Evolutionary conservation across 2,888 invertebrate species (phyloP), one percentile per base, ranked within the genome.

Genomic region (Dusona sp.): DNA sequence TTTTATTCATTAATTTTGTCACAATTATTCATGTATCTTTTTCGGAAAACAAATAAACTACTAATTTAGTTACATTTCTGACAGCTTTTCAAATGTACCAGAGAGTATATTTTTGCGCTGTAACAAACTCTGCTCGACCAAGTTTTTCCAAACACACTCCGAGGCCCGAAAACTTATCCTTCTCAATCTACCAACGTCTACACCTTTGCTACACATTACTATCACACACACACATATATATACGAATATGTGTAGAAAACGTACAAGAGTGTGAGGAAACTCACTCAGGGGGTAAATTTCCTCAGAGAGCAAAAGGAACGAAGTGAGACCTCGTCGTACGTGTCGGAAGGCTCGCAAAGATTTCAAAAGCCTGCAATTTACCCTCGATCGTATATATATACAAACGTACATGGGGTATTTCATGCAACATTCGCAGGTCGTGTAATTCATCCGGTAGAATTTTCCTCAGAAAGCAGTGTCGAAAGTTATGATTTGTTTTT

Each of bases 301-400:
- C 73, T 73, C 65, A 25, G 51, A 81, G 73, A 54, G 65, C 36
- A 54, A 67, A 74, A 48, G 51, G 16, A 48, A 65, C 51, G 36
- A 67, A 80, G 67, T 11, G 67, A 78, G 51, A 51, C 11, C 22
- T 36, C 51, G 54, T 61, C 48, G 79, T 70, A 80, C 73, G 73
- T 74, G 65, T 65, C 67, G 80, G 54, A 74, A 74, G 74, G 29
- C 54, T 42, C 42, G 36, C 22, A 33, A 22, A 72, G 72, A 36
- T 72, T 72, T 80, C 72, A 72, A 80, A 79, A 80, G 72, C 72
- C 72, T 64, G 79, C 61, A 80, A 80, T 73, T 80, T 64, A 51
- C 54, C 68, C 54, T 78, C 6, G 19, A 13, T 38, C 65, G 7
- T 33, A 16, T 74, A 45, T 45, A 75, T 75, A 64, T 48, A 75